phyloP scores from a whole-genome alignment of 1,140 invertebrate genomes.

The Paramacrobiotus metropolitanus region DNA sequence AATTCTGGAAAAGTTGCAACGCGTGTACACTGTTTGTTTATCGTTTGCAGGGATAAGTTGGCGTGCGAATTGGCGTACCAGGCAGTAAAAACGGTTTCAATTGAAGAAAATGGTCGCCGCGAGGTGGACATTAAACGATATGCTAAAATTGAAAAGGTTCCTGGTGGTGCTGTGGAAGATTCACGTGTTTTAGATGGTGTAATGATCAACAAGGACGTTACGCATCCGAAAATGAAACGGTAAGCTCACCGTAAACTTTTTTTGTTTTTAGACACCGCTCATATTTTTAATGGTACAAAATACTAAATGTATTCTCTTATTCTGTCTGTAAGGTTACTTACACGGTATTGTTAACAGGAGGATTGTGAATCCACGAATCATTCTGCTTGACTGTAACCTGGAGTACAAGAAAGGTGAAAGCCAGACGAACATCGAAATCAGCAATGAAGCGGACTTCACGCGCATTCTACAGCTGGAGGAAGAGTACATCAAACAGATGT shows the following conservation, averaged over 20 bases:
- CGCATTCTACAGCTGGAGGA: constrained; percentile 79
- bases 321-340: too few relatives aligned
- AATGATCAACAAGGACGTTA: constrained; percentile 97
- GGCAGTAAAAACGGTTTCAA: constrained; percentile 67
- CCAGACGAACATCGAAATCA: constrained; percentile 83
- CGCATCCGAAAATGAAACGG: constrained; percentile 81
- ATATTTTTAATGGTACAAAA: too few relatives aligned
- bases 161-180: constrained; percentile 83
- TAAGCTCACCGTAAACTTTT: too few relatives aligned
- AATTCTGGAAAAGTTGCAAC: too few relatives aligned
- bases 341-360: too few relatives aligned
- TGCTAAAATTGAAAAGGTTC: constrained; percentile 93
- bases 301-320: too few relatives aligned
- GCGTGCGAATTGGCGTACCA: constrained; percentile 84
- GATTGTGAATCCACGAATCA: constrained; percentile 84
- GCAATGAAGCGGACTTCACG: constrained; percentile 83
- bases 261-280: too few relatives aligned
- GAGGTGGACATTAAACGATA: constrained; percentile 98
- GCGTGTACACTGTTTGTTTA: constrained; percentile 8
- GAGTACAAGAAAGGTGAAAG: constrained; percentile 99
- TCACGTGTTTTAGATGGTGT: constrained; percentile 78
- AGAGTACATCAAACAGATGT: constrained; percentile 72
- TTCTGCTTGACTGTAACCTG: constrained; percentile 77
- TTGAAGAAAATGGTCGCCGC: constrained; percentile 53
- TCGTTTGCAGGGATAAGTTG: constrained; percentile 39